Conservation (phyloP, 2,888 invertebrate genomes). For the Drosophila aldrichi region DNA sequence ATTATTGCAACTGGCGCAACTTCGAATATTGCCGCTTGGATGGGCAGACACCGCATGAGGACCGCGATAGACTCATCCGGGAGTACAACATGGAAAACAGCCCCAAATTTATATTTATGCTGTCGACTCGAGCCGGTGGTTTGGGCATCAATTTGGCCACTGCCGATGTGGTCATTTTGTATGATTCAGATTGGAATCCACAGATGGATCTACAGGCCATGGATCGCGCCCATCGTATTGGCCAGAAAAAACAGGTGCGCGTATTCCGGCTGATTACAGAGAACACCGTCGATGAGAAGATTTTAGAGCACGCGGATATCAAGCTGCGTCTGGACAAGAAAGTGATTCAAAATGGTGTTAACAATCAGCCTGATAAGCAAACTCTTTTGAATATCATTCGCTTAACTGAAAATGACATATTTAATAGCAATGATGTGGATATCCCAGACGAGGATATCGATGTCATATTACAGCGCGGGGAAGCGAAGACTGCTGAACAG, state of each 20-base stretch:
- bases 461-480: slow-evolving; percentile 95
- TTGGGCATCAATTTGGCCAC: slow-evolving; percentile 98
- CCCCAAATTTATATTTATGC: slow-evolving; percentile 98
- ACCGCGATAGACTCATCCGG: slow-evolving; percentile 96
- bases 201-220: slow-evolving; percentile 98
- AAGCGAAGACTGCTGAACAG: slow-evolving; percentile 95
- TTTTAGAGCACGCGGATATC: slow-evolving; percentile 98
- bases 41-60: slow-evolving; percentile 98
- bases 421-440: slow-evolving; percentile 98
- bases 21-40: slow-evolving; percentile 95
- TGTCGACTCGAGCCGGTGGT: slow-evolving; percentile 99
- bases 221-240: slow-evolving; percentile 99
- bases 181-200: slow-evolving; percentile 99
- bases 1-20: slow-evolving; percentile 95
- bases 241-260: slow-evolving; percentile 97
- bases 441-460: slow-evolving; percentile 99
- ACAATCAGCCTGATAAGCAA: slow-evolving; percentile 96
- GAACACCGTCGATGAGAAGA: slow-evolving; percentile 99
- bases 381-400: slow-evolving; percentile 99
- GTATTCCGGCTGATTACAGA: slow-evolving; percentile 98
- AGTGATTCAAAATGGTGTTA: slow-evolving; percentile 98
- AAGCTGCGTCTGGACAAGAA: slow-evolving; percentile 98
- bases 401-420: slow-evolving; percentile 99
- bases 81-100: slow-evolving; percentile 96
- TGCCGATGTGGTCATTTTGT: slow-evolving; percentile 99